Conservation (phyloP, 1,140 invertebrate genomes). For the Pseudomyrmex cubaensis region DNA sequence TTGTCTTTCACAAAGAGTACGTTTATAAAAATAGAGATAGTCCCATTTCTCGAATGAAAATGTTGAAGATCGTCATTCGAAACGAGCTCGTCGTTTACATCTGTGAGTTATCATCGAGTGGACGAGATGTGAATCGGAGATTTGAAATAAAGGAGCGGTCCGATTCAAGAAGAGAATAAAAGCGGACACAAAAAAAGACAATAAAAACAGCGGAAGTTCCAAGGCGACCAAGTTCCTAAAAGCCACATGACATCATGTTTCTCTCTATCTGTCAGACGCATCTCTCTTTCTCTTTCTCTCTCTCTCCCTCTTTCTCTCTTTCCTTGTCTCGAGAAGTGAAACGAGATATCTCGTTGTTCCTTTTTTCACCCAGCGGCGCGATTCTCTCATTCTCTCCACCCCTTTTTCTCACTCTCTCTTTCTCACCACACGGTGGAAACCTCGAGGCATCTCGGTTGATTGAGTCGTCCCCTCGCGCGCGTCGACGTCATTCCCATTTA, state of each 20-base stretch:
- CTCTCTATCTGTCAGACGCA: conserved; percentile 46
- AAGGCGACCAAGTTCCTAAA: conserved; percentile 39
- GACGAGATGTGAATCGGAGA: conserved; percentile 25
- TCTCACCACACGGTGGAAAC: conserved; percentile 25
- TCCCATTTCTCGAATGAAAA: neutral
- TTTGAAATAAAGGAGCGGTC: conserved; percentile 32
- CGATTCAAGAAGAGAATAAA: conserved; percentile 5
- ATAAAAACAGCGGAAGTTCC: conserved; percentile 55
- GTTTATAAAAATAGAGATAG: conserved; percentile 47
- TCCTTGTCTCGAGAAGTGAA: conserved; percentile 14
- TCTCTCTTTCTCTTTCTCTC: neutral
- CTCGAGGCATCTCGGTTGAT: conserved; percentile 59
- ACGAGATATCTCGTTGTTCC: conserved; percentile 10
- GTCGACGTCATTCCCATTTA: conserved; percentile 67
- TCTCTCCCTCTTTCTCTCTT: conserved; percentile 12
- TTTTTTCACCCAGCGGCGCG: neutral
- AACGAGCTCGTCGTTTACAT: conserved; percentile 34
- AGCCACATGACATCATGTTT: conserved; percentile 53
- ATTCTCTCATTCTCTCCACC: conserved; percentile 17
- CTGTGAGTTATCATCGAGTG: conserved; percentile 4
- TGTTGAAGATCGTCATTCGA: neutral
- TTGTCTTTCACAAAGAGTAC: neutral
- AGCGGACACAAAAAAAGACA: conserved; percentile 20
- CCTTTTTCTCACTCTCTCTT: conserved; percentile 7
- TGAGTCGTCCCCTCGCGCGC: conserved; percentile 60